A percentile compares a stretch with the other conserved stretches of the same genome.
Evolutionary conservation across 1,140 invertebrate species (phyloP).

Genomic region (Drosophila varians): DNA sequence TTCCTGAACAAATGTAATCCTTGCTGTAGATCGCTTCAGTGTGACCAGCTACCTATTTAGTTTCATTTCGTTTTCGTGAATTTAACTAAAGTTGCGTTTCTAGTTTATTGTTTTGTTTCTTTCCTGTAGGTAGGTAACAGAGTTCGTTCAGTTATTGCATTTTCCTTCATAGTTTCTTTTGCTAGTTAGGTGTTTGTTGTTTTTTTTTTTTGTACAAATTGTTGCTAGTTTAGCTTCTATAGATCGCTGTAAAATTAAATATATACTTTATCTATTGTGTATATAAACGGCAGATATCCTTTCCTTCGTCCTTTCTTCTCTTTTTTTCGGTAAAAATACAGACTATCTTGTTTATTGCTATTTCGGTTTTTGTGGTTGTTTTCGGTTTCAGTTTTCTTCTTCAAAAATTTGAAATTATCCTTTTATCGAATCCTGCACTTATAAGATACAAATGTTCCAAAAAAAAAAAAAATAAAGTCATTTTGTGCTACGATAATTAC

Average conservation of each 20-base stretch:
- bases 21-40: constrained; percentile 2
- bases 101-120: constrained; percentile 30
- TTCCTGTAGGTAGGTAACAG: constrained; percentile 32
- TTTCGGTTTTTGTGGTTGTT: constrained; percentile 44
- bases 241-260: constrained; percentile 64
- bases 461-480: constrained; percentile 14
- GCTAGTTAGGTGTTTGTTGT: constrained; percentile 7
- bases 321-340: constrained; percentile 51
- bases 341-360: constrained; percentile 55
- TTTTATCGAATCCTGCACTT: constrained; percentile 8
- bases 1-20: too few relatives aligned
- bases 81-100: constrained; percentile 30
- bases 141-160: constrained; percentile 43
- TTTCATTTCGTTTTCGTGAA: constrained; percentile 5
- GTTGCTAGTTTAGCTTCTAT: constrained; percentile 49
- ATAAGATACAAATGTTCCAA: constrained; percentile 5
- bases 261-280: constrained; percentile 46
- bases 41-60: constrained; percentile 3
- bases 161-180: background rate
- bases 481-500: constrained; percentile 43
- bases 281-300: constrained; percentile 57
- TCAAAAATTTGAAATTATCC: background rate
- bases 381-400: constrained; percentile 14
- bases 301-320: background rate
- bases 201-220: constrained; percentile 48